phyloP scores from a whole-genome alignment of 2,797 vertebrate species.

The Xiphorhynchus erythropygius region DNA sequence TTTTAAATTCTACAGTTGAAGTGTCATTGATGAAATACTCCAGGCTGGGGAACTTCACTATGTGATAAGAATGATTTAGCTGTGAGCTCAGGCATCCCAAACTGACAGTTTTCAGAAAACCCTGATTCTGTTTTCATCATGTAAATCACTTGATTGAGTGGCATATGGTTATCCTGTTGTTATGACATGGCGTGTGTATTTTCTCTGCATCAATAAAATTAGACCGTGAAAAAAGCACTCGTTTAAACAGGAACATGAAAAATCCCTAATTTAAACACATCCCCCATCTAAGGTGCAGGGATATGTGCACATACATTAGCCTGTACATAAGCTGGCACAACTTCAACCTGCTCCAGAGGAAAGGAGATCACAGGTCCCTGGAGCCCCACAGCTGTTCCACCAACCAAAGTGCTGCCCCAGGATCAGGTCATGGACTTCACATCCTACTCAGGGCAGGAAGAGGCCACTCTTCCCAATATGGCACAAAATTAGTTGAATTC shows the following conservation, averaged over 20 bases:
- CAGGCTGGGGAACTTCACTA: slow-evolving; percentile 1
- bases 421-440: not conserved
- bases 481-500: not conserved
- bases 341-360: not conserved
- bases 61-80: slow-evolving; percentile 24
- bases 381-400: not conserved
- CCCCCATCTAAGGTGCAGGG: not conserved
- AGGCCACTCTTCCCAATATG: not conserved
- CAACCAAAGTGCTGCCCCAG: not conserved
- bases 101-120: slow-evolving; percentile 64
- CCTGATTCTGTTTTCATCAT: slow-evolving; percentile 55
- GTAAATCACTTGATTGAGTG: slow-evolving; percentile 53
- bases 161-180: slow-evolving; percentile 48
- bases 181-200: slow-evolving; percentile 25
- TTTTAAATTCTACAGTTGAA: slow-evolving; percentile 21
- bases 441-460: not conserved
- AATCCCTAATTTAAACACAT: not conserved
- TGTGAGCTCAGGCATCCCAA: slow-evolving; percentile 26
- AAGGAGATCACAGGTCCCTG: not conserved
- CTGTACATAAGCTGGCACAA: not conserved
- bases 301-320: not conserved
- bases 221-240: slow-evolving; percentile 36
- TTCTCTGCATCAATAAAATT: slow-evolving; percentile 41
- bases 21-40: not conserved
- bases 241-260: not conserved